Evolutionary conservation across 2,113 vertebrate species (phyloP), one percentile per base, ranked within the genome.

Genomic region (Chamaea fasciata): DNA sequence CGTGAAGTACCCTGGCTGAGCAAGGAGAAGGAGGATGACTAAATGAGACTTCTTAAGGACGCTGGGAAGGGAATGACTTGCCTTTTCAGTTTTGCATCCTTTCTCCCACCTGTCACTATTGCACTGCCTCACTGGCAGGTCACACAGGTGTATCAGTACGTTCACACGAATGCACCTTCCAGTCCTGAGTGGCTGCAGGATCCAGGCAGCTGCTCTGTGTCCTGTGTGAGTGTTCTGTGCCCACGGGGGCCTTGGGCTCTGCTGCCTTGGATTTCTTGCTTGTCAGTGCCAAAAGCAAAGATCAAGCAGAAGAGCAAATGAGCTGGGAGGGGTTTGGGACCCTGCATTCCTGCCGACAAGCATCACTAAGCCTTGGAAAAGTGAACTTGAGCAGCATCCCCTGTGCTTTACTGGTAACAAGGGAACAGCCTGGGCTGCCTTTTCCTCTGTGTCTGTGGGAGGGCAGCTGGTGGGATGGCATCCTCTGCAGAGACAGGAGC

Each of bases 91-190:
- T 94, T 68, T 63, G 27, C 42, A 71, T 56, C 62, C 47, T 60
- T 60, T 57, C 46, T 86, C 37, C 31, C 31, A 31, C 28, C 35
- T 37, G 42, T 23, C 11, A 0, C 31, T 19, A 0, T 12, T 30
- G 33, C 28, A 7, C 23, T 76, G 63, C 7, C 2, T 9, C 49
- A 70, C 64, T 77, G 91, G 5, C 24, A 28, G 59, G 47, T 30
- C 15, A 1, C 6, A 5, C 56, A 22, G 42, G 10, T 9, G 5
- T 5, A 1, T 17, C 15, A 7, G 28, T 9, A 1, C 5, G 3
- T 30, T 17, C n/a, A 3, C 15, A 44, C 1, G 52, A 73, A 7
- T 0, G 3, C 1, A 3, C 13, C 21, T 6, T 47, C 59, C n/a
- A 5, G 28, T 18, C 23, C 42, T 1, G 3, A 28, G 7, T 14